phyloP scores from a whole-genome alignment of 1,140 invertebrate species.

The Diprion similis region DNA sequence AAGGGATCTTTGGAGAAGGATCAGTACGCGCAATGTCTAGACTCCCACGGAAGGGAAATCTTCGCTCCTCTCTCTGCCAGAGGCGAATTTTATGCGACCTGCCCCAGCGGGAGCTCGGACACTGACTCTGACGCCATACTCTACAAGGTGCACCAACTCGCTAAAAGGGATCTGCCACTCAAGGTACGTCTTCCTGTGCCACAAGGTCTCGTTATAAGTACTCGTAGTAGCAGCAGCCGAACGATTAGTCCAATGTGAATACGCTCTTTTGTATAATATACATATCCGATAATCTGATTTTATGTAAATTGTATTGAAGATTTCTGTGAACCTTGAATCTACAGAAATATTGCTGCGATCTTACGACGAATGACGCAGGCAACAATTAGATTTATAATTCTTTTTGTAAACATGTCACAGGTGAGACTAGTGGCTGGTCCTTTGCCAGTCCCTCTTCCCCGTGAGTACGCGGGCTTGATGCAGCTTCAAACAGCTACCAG shows the following conservation, averaged over 20 bases:
- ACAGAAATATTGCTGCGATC: too few species aligned
- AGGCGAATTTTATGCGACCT: conserved; percentile 58
- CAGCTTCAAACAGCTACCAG: conserved; percentile 56
- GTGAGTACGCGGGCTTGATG: conserved; percentile 59
- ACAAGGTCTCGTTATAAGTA: neutral
- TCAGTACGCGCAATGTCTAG: conserved; percentile 61
- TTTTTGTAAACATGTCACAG: conserved; percentile 23
- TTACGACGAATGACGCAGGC: too few species aligned
- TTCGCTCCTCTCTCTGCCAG: conserved; percentile 53
- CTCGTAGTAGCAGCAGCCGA: too few species aligned
- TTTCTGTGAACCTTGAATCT: neutral
- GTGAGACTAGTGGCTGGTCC: conserved; percentile 59
- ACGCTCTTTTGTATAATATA: too few species aligned
- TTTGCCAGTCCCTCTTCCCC: conserved; percentile 55
- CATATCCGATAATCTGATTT: neutral
- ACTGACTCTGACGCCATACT: conserved; percentile 51
- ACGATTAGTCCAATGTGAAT: too few species aligned
- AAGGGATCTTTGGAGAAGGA: conserved; percentile 50
- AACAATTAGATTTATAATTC: too few species aligned
- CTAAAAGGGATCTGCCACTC: conserved; percentile 49
- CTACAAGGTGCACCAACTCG: conserved; percentile 56
- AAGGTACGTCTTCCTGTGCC: conserved; percentile 39
- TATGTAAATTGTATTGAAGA: neutral
- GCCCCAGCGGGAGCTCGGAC: conserved; percentile 48
- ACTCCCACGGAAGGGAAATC: conserved; percentile 54